Evolutionary conservation across 2,888 invertebrate genomes (phyloP), one percentile per base, ranked within the genome.

Genomic region (Plebejus argus): DNA sequence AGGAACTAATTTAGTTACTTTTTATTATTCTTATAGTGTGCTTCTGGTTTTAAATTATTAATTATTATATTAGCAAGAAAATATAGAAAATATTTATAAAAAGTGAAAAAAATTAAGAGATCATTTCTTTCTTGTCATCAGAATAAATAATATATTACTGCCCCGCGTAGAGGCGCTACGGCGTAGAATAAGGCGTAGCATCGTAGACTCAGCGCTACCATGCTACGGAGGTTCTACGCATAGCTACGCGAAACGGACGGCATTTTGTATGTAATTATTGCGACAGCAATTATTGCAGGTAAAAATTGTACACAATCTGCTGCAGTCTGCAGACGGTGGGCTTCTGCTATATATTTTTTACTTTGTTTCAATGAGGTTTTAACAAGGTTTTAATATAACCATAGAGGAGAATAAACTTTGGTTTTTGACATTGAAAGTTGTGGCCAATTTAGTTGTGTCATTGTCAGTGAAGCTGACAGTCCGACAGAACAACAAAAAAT

Each of bases 401-500:
- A 53, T 18, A 53, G 53, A 53, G 53, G 53, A 18, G 1, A 53
- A 49, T 15, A 12, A 12, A 39, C 4, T 49, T 15, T 49, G 15
- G 49, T 49, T 12, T 49, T 53, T 53, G 18, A 53, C 53, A 18
- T 18, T 53, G 18, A 53, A 18, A 53, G 53, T 18, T 53, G 53
- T 15, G 53, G 4, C 0, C 53, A 53, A 18, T 49, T 49, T 49
- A 49, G 49, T 49, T 49, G 49, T 49, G 49, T 15, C 49, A 49
- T 4, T 53, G 72, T 72, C 72, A 72, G 45, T 72, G 23, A n/a
- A 49, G 23, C 20, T 39, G 49, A 72, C 23, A 45, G 20, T 45
- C 71, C 23, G 72, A 45, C 23, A 72, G 3, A 71, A 39, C 45
- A 39, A 20, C n/a, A 15, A 61, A 58, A 61, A 61, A 23, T 10